Evolutionary conservation across 2,113 vertebrate genomes (phyloP).

Genomic region (Numenius arquata): DNA sequence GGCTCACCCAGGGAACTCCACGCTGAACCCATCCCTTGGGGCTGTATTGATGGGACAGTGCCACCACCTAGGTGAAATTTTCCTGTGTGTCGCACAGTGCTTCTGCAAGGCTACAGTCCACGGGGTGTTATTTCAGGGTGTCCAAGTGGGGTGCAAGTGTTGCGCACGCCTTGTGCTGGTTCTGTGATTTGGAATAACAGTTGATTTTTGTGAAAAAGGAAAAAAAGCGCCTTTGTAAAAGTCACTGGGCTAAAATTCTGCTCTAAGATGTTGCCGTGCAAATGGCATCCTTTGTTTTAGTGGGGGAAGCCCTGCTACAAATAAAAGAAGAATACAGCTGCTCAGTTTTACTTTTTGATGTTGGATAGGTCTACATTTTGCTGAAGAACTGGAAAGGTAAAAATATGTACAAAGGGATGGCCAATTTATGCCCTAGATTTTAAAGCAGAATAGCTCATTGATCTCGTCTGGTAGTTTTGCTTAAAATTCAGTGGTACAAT

Average conservation of each 20-base stretch:
- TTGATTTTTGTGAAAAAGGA: not conserved
- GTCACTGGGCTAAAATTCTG: not conserved
- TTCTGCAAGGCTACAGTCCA: not conserved
- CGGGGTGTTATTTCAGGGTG: not conserved
- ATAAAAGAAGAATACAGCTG: not conserved
- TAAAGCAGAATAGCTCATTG: conserved; percentile 34
- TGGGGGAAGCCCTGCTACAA: not conserved
- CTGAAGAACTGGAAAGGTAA: conserved; percentile 13
- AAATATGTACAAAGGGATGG: not conserved
- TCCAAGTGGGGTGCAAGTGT: not conserved
- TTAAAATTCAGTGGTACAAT: conserved; percentile 20
- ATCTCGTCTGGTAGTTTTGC: conserved; percentile 22
- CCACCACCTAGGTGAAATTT: fast-evolving
- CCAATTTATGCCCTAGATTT: conserved; percentile 40
- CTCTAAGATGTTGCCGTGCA: not conserved
- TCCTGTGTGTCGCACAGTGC: not conserved
- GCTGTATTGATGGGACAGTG: fast-evolving
- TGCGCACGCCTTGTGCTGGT: not conserved
- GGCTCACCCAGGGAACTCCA: not conserved
- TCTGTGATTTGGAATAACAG: not conserved
- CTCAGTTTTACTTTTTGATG: not conserved
- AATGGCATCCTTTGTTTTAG: not conserved
- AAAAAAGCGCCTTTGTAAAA: not conserved
- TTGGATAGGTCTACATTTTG: not conserved
- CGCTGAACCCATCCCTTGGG: fast-evolving